These are phyloP conservation scores for Trachelus stipa DNA, from an alignment of 2,888 invertebrate species.

Conservation along the genomic window DNA sequence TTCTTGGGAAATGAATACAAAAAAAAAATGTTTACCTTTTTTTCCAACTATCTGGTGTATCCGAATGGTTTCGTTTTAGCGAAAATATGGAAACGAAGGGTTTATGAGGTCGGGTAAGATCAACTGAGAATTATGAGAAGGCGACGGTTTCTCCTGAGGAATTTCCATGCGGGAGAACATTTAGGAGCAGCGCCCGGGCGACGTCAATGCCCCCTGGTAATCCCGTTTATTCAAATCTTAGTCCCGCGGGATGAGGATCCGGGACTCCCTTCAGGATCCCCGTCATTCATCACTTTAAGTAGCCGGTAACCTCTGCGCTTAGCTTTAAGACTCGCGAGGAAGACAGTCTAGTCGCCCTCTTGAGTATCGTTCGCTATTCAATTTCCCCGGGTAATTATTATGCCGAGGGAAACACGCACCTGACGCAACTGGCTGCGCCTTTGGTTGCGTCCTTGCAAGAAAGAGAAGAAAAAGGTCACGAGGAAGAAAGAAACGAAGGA, in stretches of 20 bases:
- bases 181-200: background rate
- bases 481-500: background rate
- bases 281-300: constrained; percentile 4
- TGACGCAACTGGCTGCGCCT: background rate
- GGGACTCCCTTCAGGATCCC: background rate
- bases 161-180: background rate
- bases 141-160: background rate
- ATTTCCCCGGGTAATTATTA: constrained; percentile 1
- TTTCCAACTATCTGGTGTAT: background rate
- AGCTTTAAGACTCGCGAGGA: constrained; percentile 1
- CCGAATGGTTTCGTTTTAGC: no score
- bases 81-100: background rate
- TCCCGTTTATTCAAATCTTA: constrained; percentile 8
- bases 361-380: constrained; percentile 1
- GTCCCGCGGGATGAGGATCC: background rate
- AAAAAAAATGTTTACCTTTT: no score
- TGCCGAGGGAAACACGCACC: background rate
- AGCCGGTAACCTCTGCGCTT: constrained; percentile 6
- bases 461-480: background rate
- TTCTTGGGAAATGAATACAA: no score
- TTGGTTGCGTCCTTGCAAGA: background rate
- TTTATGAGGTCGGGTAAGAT: background rate
- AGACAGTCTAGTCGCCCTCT: background rate
- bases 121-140: background rate
- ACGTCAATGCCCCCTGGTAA: background rate